Percentiles rank a stretch among this genome's conserved stretches.
Conservation (phyloP, 2,888 invertebrate genomes). For the Herminia tarsipennalis region DNA sequence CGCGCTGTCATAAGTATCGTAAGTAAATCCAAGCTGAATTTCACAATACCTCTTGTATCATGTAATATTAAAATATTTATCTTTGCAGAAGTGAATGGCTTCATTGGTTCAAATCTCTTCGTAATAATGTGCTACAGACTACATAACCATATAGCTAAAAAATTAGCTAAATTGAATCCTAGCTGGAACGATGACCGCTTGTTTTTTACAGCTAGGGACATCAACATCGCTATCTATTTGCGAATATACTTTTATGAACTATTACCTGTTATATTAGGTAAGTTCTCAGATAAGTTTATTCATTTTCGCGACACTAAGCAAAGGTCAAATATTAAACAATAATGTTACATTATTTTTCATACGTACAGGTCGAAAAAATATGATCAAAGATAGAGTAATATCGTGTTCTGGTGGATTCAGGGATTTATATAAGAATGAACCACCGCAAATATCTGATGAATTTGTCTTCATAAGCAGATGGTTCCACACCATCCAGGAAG, state of each 20-base stretch:
- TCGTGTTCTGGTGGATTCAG: neutral
- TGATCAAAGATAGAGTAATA: neutral
- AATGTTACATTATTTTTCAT: no score
- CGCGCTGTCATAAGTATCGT: conserved; percentile 1
- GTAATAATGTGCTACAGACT: conserved; percentile 2
- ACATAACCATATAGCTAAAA: conserved; percentile 11
- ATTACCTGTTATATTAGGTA: conserved; percentile 7
- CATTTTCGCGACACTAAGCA: no score
- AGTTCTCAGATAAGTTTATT: neutral
- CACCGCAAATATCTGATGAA: neutral
- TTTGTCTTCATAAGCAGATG: neutral
- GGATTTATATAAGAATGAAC: neutral
- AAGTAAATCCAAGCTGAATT: no score
- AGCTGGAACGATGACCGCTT: conserved; percentile 14
- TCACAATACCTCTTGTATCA: no score
- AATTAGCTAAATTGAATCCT: conserved; percentile 12
- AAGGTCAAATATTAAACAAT: no score
- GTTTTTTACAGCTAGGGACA: conserved; percentile 8
- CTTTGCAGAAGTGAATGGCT: neutral
- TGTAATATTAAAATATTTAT: no score
- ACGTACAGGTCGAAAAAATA: no score
- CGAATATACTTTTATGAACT: conserved; percentile 5
- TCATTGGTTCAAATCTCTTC: neutral
- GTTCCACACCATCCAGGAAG: neutral
- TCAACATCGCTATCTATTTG: conserved; percentile 11